A percentile compares a stretch with the other conserved stretches of the same genome.
Evolutionary conservation across 2,113 vertebrate genomes (phyloP).

Genomic region (Brachypodius melanocephalos): DNA sequence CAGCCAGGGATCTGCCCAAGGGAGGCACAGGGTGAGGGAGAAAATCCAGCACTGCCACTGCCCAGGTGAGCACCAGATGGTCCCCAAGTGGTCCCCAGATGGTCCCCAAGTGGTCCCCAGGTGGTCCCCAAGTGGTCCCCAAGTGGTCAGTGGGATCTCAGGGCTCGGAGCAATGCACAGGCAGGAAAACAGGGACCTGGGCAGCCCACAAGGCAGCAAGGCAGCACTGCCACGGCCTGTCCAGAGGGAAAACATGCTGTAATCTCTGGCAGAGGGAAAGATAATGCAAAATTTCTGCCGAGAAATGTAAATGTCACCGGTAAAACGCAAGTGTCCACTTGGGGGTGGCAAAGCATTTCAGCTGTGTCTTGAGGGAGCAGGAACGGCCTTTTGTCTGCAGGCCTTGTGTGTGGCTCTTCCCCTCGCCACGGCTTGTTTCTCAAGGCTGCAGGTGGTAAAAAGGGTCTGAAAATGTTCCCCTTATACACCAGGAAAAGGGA

Average conservation of each 20-base stretch:
- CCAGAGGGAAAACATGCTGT: not conserved
- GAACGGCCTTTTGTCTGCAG: not conserved
- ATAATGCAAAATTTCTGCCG: not conserved
- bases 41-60: not conserved
- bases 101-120: not conserved
- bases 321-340: slow-evolving; percentile 52
- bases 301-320: not conserved
- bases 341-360: slow-evolving; percentile 69
- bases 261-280: not conserved
- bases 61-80: not conserved
- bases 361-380: slow-evolving; percentile 27
- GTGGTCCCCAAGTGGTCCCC: not conserved
- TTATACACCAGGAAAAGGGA: not conserved
- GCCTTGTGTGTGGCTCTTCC: not conserved
- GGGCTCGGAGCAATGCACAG: rapidly evolving
- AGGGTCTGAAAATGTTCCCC: not conserved
- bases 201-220: not conserved
- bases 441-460: not conserved
- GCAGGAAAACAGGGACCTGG: not conserved
- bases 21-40: not conserved
- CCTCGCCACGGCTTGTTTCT: not conserved
- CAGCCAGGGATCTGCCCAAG: not conserved
- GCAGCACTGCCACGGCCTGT: rapidly evolving
- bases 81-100: not conserved
- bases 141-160: not conserved